Evolutionary conservation across 1,140 invertebrate species (phyloP), one percentile per base, ranked within the genome.

Genomic region (Lepidurus apus): DNA sequence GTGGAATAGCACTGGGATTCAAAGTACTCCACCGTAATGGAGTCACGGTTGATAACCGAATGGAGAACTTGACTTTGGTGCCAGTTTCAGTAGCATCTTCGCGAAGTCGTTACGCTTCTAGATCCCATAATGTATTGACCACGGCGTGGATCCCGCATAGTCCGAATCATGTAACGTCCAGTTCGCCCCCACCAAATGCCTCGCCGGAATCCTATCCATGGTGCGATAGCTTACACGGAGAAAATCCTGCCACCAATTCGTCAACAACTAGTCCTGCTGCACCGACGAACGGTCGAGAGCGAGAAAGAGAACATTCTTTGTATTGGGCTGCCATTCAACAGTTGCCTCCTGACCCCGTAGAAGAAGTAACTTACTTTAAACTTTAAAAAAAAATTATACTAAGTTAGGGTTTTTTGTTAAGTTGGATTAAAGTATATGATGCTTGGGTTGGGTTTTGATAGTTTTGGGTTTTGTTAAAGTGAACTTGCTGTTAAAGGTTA

Each of bases 311-410:
- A 79, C 84, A 85, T 81, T 85, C 84, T 77, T 80, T 88, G 13
- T 88, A 88, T 79, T 88, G 87, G 87, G 83, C 87, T 21, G 87
- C 87, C 9, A 87, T 88, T 24, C 85, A 87, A 79, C 87, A 88
- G 80, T 79, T 88, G 73, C 85, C 87, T 42, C 81, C 82, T 42
- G 85, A 87, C 81, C 85, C 85, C 10, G 79, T 84, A n/a, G 85
- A 86, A 80, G 86, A 85, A 78, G 83, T 85, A 75, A 82, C 80
- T 11, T 8, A 42, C 26, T 11, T 73, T 78, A 13, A 43, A 6
- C 24, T 11, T 21, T 24, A 7, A 11, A 80, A 79, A 42, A 5
- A 47, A 11, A 47, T 11, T 1, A 47, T 47, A 47, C 45, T 17
- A 47, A 34, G 34, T 0, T 34, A 34, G 34, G 34, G 2, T 34